Conservation (phyloP, 2,113 vertebrate genomes). For the Plotosus lineatus region DNA sequence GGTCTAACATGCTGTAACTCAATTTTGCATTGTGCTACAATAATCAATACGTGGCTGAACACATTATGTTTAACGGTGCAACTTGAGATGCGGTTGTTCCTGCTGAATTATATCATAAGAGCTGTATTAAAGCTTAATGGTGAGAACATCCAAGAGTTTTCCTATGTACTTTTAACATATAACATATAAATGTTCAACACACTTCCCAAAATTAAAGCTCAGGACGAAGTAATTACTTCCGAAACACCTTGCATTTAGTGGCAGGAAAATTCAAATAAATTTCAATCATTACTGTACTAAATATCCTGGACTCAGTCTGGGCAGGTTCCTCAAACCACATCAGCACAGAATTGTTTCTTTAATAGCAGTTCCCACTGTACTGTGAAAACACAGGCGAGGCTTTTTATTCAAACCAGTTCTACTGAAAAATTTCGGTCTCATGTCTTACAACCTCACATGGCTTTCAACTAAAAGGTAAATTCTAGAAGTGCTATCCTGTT, state of each 20-base stretch:
- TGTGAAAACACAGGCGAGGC: background rate
- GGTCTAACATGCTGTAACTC: constrained; percentile 21
- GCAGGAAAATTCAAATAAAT: background rate
- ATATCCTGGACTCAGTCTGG: background rate
- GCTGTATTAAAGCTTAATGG: constrained; percentile 19
- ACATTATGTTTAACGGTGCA: constrained; percentile 20
- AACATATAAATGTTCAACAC: background rate
- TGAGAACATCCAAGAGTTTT: background rate
- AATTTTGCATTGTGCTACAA: constrained; percentile 30
- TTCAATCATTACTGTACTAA: background rate
- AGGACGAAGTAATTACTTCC: background rate
- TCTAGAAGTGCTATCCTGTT: no score
- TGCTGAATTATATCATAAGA: constrained; percentile 16
- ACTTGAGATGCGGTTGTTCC: constrained; percentile 1
- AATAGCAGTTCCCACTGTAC: background rate
- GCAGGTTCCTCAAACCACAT: background rate
- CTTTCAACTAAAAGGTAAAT: background rate
- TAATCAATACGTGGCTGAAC: constrained; percentile 25
- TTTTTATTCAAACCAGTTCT: background rate
- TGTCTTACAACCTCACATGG: background rate
- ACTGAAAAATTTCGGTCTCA: background rate
- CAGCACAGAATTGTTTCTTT: background rate
- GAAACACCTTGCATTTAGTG: background rate
- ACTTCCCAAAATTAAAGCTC: background rate
- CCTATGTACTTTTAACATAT: constrained; percentile 5